Conservation (phyloP, 2,888 invertebrate species). For the Cetonia aurata region DNA sequence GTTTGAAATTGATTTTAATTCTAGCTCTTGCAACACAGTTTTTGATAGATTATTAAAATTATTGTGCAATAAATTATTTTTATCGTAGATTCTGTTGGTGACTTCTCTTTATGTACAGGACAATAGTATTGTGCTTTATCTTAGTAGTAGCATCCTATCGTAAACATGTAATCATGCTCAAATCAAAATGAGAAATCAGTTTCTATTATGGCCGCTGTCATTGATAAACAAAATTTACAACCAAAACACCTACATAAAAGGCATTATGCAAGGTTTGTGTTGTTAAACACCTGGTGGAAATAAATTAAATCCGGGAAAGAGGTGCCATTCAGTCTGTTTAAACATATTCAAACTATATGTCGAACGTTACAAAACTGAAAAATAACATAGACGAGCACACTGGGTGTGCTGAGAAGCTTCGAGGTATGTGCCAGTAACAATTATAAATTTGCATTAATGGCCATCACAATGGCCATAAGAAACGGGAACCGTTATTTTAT, state of each 20-base stretch:
- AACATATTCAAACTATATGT: slow-evolving; percentile 3
- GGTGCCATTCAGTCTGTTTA: neutral
- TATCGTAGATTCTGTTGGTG: neutral
- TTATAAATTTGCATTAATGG: slow-evolving; percentile 42
- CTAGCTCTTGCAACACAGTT: too few species aligned
- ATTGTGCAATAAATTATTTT: too few species aligned
- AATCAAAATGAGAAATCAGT: slow-evolving; percentile 24
- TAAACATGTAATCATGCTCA: neutral
- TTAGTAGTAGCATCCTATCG: neutral
- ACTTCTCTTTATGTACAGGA: neutral
- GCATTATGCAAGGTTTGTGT: slow-evolving; percentile 15
- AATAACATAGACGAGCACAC: neutral
- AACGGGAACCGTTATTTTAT: slow-evolving; percentile 32
- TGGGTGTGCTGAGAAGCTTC: slow-evolving; percentile 22
- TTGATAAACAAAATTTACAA: slow-evolving; percentile 19
- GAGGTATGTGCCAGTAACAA: slow-evolving; percentile 37
- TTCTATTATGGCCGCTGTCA: slow-evolving; percentile 7
- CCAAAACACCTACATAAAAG: slow-evolving; percentile 8
- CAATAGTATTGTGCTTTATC: neutral
- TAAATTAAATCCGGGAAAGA: slow-evolving; percentile 33
- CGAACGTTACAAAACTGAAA: neutral
- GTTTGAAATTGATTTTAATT: too few species aligned
- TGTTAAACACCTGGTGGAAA: slow-evolving; percentile 30
- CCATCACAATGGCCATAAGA: slow-evolving; percentile 16
- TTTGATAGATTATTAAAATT: too few species aligned